Base-by-base conservation (phyloP, 1,140 invertebrate genomes). In the Hyphantria cunea region DNA sequence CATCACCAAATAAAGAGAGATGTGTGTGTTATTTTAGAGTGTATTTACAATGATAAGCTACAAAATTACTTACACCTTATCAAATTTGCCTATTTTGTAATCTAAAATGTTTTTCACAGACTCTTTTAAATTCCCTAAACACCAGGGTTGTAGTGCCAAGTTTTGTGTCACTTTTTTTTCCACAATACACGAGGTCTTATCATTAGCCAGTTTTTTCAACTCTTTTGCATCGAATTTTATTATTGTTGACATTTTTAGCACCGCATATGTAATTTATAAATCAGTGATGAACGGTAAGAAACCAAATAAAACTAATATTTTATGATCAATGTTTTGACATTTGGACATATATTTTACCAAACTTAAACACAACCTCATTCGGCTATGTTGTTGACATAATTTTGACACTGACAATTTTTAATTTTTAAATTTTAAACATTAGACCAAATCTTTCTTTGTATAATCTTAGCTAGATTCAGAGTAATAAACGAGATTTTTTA, bases 121-220 rank as follows among this genome's bases (percentile, higher is more conserved):
- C 63, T 90, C 81, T 51, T 86, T 91, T 14, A 93, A 51, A 72
- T 94, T 92, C 31, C 86, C 91, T 12, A 94, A 82, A 61, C 94
- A 92, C 87, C 92, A 93, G 0, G 94, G 93, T 76, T 93, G 92
- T 44, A 94, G 64, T 0, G 91, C 90, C 33, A 94, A 54, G 54
- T 94, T 93, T 73, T 92, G 92, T 15, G 81, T 90, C 0, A 87
- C 77, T 76, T 78, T 92, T 68, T 92, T 89, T 47, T 92, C 89
- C 56, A 91, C 74, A 32, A 94, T 92, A 74, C 92, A 92, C 0
- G 92, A 92, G 62, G 93, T 91, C 66, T 93, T 91, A 55, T 93
- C 91, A 59, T 91, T 90, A 9, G 78, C 73, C 71, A 91, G 64
- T 66, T 82, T 82, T 68, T 79, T 73, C 51, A 91, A 72, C 66